These are phyloP conservation scores for Catamblyrhynchus diadema DNA, from an alignment of 2,797 vertebrate genomes.

Conservation along the genomic window DNA sequence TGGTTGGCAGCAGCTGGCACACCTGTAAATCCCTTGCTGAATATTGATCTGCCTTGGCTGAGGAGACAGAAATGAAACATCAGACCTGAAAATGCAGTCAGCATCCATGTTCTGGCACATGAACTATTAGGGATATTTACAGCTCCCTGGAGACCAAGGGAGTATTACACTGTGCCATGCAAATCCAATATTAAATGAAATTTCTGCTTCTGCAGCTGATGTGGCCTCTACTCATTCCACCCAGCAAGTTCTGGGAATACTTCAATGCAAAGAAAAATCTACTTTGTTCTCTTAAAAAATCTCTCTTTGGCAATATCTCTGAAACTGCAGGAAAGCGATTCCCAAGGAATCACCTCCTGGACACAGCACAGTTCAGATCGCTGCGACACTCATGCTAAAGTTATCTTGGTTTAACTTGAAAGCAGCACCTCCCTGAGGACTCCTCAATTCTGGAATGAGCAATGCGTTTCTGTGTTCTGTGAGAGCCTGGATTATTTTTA, in stretches of 20 bases:
- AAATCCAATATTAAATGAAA: not conserved
- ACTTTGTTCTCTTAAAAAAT: not conserved
- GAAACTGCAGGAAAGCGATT: not conserved
- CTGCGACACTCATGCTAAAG: not conserved
- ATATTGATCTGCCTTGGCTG: not conserved
- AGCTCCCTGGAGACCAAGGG: not conserved
- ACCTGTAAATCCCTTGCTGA: conserved; percentile 62
- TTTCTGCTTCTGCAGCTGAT: not conserved
- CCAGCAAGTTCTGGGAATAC: not conserved
- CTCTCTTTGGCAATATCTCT: not conserved
- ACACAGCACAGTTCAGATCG: not conserved
- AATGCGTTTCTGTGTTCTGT: not conserved
- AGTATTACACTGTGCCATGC: not conserved
- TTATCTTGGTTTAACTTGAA: conserved; percentile 24
- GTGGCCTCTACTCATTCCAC: not conserved
- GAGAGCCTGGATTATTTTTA: conserved; percentile 27
- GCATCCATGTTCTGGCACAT: not conserved
- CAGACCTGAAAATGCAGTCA: not conserved
- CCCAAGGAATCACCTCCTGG: not conserved
- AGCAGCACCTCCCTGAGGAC: conserved; percentile 7
- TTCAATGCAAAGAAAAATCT: not conserved
- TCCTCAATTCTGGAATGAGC: not conserved
- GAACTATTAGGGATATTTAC: not conserved
- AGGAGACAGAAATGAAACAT: conserved; percentile 38
- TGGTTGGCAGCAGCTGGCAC: conserved; percentile 64